Conservation (phyloP, 2,888 invertebrate genomes). For the Philereme transversata region DNA sequence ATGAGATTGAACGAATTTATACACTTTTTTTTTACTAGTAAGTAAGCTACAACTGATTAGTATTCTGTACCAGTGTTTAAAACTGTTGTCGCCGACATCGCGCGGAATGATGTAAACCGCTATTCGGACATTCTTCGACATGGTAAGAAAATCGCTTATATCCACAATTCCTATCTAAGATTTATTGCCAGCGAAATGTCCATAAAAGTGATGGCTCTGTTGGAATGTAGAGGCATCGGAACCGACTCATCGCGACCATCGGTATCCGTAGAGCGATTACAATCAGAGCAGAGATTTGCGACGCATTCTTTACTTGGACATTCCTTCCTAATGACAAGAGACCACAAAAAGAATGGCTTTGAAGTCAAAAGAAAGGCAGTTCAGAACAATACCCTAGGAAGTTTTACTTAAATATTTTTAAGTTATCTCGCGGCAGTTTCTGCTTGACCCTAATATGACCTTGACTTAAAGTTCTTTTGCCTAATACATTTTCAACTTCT, state of each 20-base stretch:
- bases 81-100: conserved; percentile 19
- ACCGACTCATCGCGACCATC: conserved; percentile 38
- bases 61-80: conserved; percentile 14
- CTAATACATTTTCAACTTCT: neutral
- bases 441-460: no score
- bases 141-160: conserved; percentile 40
- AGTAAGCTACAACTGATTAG: neutral
- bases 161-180: conserved; percentile 28
- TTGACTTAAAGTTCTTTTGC: neutral
- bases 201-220: conserved; percentile 50
- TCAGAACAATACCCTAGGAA: no score
- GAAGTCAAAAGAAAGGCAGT: neutral
- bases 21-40: no score
- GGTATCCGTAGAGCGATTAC: conserved; percentile 17
- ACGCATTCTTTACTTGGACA: conserved; percentile 45
- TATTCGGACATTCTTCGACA: conserved; percentile 38
- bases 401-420: no score
- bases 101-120: conserved; percentile 31
- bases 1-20: no score
- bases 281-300: conserved; percentile 41
- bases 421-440: no score
- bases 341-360: conserved; percentile 11
- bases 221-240: conserved; percentile 41
- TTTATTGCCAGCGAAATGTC: conserved; percentile 43
- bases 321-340: conserved; percentile 40